These are phyloP conservation scores for Muntiacus reevesi DNA, from an alignment of 2,113 vertebrate species.

Conservation along the genomic window DNA sequence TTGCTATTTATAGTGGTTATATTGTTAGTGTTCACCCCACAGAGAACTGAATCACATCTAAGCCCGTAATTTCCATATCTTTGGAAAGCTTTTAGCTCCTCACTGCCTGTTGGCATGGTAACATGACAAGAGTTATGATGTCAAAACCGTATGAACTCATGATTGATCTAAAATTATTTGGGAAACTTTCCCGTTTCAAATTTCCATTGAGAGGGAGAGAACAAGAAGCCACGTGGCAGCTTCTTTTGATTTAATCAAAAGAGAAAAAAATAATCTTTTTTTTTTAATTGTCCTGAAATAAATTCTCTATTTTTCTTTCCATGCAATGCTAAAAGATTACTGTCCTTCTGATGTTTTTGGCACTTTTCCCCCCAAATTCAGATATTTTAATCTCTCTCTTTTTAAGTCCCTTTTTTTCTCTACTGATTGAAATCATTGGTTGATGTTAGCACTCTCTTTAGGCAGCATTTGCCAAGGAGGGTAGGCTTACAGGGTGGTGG, in stretches of 20 bases:
- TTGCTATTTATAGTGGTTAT: constrained; percentile 50
- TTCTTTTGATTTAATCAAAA: constrained; percentile 30
- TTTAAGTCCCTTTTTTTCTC: background rate
- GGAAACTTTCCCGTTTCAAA: constrained; percentile 62
- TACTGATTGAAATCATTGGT: background rate
- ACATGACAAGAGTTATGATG: constrained; percentile 72
- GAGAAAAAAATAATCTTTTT: background rate
- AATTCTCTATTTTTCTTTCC: constrained; percentile 41
- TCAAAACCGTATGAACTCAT: constrained; percentile 67
- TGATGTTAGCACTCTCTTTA: background rate
- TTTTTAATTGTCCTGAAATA: constrained; percentile 40
- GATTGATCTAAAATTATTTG: constrained; percentile 76
- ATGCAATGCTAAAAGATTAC: constrained; percentile 7
- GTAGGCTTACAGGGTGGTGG: too few species aligned
- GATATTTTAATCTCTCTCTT: constrained; percentile 39
- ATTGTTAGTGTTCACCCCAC: constrained; percentile 45
- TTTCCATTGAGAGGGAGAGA: constrained; percentile 44
- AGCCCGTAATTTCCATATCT: constrained; percentile 67
- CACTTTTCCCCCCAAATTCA: constrained; percentile 31
- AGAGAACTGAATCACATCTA: constrained; percentile 33
- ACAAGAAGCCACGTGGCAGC: background rate
- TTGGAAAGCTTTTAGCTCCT: constrained; percentile 64
- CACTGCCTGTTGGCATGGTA: constrained; percentile 72
- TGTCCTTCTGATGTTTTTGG: constrained; percentile 42
- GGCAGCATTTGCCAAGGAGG: background rate